A percentile compares a stretch with the other conserved stretches of the same genome.
Conservation (phyloP, 2,888 invertebrate species). For the Fragum whitleyi region DNA sequence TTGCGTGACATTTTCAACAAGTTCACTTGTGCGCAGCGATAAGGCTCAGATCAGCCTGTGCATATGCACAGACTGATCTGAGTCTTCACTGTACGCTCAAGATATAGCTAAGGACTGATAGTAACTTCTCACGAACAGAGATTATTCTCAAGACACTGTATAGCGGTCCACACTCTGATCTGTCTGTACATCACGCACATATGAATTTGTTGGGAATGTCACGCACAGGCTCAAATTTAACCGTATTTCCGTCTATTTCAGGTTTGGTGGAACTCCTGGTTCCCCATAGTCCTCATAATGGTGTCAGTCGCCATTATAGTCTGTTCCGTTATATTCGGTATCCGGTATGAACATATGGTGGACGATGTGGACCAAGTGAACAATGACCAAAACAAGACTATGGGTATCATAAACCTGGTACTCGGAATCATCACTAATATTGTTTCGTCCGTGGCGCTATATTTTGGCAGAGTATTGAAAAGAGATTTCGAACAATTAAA, state of each 20-base stretch:
- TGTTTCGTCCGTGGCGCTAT: background rate
- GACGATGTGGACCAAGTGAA: background rate
- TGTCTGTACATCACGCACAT: too few relatives aligned
- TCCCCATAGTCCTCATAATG: background rate
- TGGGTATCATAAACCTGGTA: slow-evolving; percentile 6
- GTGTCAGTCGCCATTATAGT: background rate
- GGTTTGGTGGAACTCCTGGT: slow-evolving; percentile 9
- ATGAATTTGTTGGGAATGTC: too few relatives aligned
- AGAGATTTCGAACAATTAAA: background rate
- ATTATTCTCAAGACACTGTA: too few relatives aligned
- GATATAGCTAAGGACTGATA: too few relatives aligned
- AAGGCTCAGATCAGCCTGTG: too few relatives aligned
- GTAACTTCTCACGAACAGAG: too few relatives aligned
- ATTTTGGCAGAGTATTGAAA: background rate
- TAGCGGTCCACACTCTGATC: too few relatives aligned
- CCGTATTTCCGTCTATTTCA: background rate
- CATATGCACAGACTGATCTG: too few relatives aligned
- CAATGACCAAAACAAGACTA: background rate
- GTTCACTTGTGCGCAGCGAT: too few relatives aligned
- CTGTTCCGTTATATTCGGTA: background rate
- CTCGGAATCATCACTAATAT: background rate
- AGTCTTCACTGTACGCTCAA: too few relatives aligned
- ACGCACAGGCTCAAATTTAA: too few relatives aligned
- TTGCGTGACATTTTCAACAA: too few relatives aligned
- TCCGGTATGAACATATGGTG: background rate